Evolutionary conservation across 2,888 invertebrate species (phyloP), one percentile per base, ranked within the genome.

Genomic region (Pristionchus fissidentatus): DNA sequence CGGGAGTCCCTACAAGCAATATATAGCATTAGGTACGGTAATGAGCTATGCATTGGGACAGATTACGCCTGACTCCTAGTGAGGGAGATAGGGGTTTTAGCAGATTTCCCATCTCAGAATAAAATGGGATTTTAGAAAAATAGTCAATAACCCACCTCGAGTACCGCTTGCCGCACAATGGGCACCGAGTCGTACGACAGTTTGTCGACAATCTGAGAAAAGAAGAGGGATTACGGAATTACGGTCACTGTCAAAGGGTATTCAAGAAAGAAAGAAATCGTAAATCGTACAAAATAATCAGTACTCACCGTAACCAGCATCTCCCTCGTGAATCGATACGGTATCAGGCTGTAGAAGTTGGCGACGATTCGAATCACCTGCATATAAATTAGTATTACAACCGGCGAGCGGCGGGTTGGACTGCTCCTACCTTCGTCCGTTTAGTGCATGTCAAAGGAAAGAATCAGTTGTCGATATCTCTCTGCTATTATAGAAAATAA

Each of bases 151-250:
- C 35, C 19, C 22, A 81, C 80, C 46, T 81, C 80, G 3, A 81
- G 15, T 0, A 81, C 80, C 0, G 80, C 80, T 3, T 32, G 62
- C 0, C 80, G 60, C 19, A 81, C 46, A 4, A 32, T 2, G 19
- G 80, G 80, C 1, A 62, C 29, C 8, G 60, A 46, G 35, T 81
- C 80, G 10, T n/a, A 29, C 19, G 62, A 29, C n/a, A 57, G 60
- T 7, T 26, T 38, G 32, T 81, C 80, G 29, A 81, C 80, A 22
- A 81, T 62, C 80, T 81, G 62, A 13, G 62, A 32, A 19, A 46
- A 32, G 32, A 75, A n/a, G n/a, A n/a, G n/a, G n/a, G n/a, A n/a
- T n/a, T n/a, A n/a, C n/a, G n/a, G n/a, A n/a, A n/a, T n/a, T n/a
- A n/a, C n/a, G n/a, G n/a, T n/a, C n/a, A n/a, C n/a, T n/a, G n/a